Evolutionary conservation across 2,797 vertebrate genomes (phyloP), one percentile per base, ranked within the genome.

Genomic region (Danionella dracula): DNA sequence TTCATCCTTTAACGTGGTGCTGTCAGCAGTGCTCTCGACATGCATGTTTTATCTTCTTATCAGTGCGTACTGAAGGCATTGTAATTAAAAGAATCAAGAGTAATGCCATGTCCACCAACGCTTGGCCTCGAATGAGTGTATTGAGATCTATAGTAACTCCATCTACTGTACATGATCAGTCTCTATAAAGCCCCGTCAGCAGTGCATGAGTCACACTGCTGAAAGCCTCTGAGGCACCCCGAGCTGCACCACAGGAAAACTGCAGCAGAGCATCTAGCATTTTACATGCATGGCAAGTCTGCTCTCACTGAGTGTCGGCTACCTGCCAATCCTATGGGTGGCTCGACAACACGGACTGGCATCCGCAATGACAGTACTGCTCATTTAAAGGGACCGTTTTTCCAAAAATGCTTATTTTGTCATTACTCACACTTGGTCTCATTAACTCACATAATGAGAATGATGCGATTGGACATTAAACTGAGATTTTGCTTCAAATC

Each of bases 131-230:
- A n/a, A 23, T 9, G 40, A 35, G 35, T 44, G 13, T 60, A 67
- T 68, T 44, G n/a, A 7, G 27, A 37, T 34, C 13, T 27, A 38
- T 19, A 54, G 13, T 46, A 46, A 16, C 32, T 46, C 12, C 27
- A 46, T 50, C 32, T 57, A 31, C 23, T 27, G 23, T 27, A 27
- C 0, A 15, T 17, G 11, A 40, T 34, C 44, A 42, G 35, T 35
- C 55, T 59, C 38, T 37, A 54, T 68, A 46, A 61, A 69, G 57
- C 57, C 57, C 38, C 48, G 17, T 65, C 50, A 27, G 27, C 55
- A 42, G 27, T 0, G 27, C 20, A 68, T 68, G 55, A 68, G 35
- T 68, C 55, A 67, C 45, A 11, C 65, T 55, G 50, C 38, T 68
- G 45, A 44, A 44, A 16, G n/a, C 46, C 42, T 42, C 19, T 29